A percentile compares a stretch with the other conserved stretches of the same genome.
Conservation (phyloP, 2,888 invertebrate genomes). For the Microctonus aethiopoides region DNA sequence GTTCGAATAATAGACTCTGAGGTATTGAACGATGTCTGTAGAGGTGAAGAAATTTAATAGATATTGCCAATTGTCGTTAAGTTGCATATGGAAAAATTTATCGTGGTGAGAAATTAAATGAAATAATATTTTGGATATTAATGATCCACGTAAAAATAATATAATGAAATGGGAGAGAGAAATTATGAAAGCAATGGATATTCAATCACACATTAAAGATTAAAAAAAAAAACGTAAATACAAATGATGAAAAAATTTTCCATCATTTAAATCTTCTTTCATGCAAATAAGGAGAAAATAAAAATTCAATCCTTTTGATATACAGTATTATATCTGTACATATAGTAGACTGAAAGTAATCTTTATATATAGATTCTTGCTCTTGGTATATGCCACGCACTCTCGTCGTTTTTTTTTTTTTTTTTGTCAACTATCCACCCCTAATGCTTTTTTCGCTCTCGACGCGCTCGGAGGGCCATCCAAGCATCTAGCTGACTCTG, state of each 20-base stretch:
- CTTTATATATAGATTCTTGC: not conserved
- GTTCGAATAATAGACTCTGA: not conserved
- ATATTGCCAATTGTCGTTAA: not conserved
- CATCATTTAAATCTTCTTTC: not conserved
- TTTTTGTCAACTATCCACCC: not conserved
- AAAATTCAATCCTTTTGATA: not conserved
- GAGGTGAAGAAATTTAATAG: not conserved
- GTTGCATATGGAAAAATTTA: not conserved
- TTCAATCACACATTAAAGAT: not conserved
- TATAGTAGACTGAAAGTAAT: not conserved
- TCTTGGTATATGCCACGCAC: not conserved
- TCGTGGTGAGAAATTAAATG: not conserved
- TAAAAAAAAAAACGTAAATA: not conserved
- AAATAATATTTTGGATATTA: not conserved
- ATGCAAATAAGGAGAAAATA: not conserved
- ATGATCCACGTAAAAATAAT: not conserved
- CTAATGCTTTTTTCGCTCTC: constrained; percentile 17
- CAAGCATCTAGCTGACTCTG: constrained; percentile 17
- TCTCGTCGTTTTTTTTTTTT: not conserved
- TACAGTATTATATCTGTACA: not conserved
- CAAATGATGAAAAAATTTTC: not conserved
- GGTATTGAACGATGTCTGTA: not conserved
- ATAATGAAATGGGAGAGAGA: not conserved
- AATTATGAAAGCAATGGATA: not conserved
- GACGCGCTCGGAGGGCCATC: constrained; percentile 21